Evolutionary conservation across 2,888 invertebrate species (phyloP).

Genomic region (Crossocerus cetratus): DNA sequence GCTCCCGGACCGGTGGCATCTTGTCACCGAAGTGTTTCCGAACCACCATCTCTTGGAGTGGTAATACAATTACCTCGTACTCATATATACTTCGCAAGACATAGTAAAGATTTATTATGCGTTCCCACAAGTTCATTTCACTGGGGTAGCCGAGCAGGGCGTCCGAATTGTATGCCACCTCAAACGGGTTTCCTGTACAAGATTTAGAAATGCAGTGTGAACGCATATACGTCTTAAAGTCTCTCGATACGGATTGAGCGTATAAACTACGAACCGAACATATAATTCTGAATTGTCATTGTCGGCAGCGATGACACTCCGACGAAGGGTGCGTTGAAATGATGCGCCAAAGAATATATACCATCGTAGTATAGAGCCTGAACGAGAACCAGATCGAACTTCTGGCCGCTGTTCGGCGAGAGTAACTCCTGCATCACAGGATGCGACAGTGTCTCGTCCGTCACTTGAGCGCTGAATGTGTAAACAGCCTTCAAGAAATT

Average conservation of each 20-base stretch:
- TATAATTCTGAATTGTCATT: fast-evolving
- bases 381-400: conserved; percentile 34
- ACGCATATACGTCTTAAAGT: not conserved
- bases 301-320: not conserved
- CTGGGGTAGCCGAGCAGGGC: not conserved
- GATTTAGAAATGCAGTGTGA: not conserved
- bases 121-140: conserved; percentile 19
- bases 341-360: conserved; percentile 16
- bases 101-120: conserved; percentile 7
- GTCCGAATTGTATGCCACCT: conserved; percentile 3
- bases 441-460: conserved; percentile 16
- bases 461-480: not conserved
- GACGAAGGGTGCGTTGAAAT: conserved; percentile 27
- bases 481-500: not conserved
- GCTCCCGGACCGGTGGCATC: conserved; percentile 32
- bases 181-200: conserved; percentile 18
- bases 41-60: conserved; percentile 34
- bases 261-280: conserved; percentile 10
- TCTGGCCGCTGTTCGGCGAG: conserved; percentile 18
- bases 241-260: not conserved
- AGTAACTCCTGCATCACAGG: conserved; percentile 30
- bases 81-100: not conserved
- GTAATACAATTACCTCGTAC: not conserved
- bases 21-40: conserved; percentile 51
- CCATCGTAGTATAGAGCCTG: conserved; percentile 20